Conservation (phyloP, 2,888 invertebrate species). For the Lasioglossum morio region DNA sequence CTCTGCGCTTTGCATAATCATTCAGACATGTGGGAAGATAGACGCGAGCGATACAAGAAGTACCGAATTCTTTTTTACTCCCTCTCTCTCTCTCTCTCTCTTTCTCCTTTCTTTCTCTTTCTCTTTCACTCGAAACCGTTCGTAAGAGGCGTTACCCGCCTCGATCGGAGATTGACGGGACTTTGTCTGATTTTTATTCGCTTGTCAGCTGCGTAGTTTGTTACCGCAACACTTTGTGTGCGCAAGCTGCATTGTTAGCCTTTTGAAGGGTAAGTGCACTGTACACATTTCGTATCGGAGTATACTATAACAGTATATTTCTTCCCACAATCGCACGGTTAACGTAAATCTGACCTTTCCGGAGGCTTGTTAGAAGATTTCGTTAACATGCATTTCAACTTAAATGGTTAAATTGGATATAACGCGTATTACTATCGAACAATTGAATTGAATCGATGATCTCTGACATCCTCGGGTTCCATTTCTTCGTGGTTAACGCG, state of each 20-base stretch:
- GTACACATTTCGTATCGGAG: background rate
- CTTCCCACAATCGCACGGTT: background rate
- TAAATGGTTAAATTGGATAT: background rate
- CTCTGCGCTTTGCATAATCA: conserved; percentile 65
- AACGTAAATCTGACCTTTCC: background rate
- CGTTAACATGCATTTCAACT: background rate
- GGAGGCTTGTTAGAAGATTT: background rate
- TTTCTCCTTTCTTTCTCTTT: background rate
- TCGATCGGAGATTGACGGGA: conserved; percentile 7
- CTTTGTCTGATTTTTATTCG: conserved; percentile 27
- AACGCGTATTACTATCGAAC: background rate
- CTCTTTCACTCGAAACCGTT: background rate
- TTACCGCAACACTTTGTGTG: background rate
- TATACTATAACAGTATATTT: background rate
- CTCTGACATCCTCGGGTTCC: background rate
- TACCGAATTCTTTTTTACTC: conserved; percentile 29
- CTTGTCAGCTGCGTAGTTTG: background rate
- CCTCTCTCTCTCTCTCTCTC: background rate
- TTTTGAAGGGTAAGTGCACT: background rate
- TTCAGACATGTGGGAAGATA: conserved; percentile 57
- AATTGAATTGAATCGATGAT: background rate
- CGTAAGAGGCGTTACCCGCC: conserved; percentile 21
- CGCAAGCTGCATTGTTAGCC: background rate
- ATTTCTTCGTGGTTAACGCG: background rate
- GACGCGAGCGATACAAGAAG: conserved; percentile 46